These are phyloP conservation scores for Scrobipalpa costella DNA, from an alignment of 2,888 invertebrate genomes.

Conservation along the genomic window DNA sequence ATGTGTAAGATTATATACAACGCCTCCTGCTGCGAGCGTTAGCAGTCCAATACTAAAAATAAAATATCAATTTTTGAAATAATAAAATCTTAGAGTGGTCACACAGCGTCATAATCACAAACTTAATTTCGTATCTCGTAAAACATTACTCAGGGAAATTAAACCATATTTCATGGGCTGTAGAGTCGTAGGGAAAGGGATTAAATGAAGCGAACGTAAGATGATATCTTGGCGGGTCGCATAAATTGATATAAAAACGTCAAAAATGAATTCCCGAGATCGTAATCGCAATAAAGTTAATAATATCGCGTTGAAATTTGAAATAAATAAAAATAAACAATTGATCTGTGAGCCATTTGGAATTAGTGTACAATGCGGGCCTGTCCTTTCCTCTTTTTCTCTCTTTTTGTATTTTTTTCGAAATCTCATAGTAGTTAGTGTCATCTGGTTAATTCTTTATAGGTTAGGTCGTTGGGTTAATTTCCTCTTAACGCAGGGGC, in stretches of 20 bases:
- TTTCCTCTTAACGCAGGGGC: slow-evolving; percentile 23
- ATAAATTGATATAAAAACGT: slow-evolving; percentile 80
- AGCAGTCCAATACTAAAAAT: slow-evolving; percentile 74
- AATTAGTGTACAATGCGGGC: slow-evolving; percentile 67
- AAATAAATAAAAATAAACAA: slow-evolving; percentile 75
- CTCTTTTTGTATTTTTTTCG: slow-evolving; percentile 16
- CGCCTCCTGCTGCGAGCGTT: slow-evolving; percentile 74
- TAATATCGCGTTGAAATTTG: slow-evolving; percentile 77
- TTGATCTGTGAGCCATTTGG: slow-evolving; percentile 63
- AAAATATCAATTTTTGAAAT: slow-evolving; percentile 77
- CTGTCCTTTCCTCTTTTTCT: slow-evolving; percentile 23
- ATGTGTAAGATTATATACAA: slow-evolving; percentile 30
- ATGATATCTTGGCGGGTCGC: slow-evolving; percentile 51
- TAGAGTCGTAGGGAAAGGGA: slow-evolving; percentile 29
- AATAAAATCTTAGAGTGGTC: slow-evolving; percentile 79
- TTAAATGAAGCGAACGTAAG: slow-evolving; percentile 17
- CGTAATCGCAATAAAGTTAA: slow-evolving; percentile 78
- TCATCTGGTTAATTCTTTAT: slow-evolving; percentile 27
- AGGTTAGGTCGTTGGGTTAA: slow-evolving; percentile 23
- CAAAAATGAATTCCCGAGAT: slow-evolving; percentile 79
- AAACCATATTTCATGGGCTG: slow-evolving; percentile 45
- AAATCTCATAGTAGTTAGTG: slow-evolving; percentile 26
- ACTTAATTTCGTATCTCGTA: slow-evolving; percentile 40
- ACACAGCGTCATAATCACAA: slow-evolving; percentile 61
- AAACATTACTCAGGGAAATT: slow-evolving; percentile 41